These are phyloP conservation scores for Ophioderma brevispina DNA, from an alignment of 35 echinoderm and acorn worm species.

Conservation along the genomic window DNA sequence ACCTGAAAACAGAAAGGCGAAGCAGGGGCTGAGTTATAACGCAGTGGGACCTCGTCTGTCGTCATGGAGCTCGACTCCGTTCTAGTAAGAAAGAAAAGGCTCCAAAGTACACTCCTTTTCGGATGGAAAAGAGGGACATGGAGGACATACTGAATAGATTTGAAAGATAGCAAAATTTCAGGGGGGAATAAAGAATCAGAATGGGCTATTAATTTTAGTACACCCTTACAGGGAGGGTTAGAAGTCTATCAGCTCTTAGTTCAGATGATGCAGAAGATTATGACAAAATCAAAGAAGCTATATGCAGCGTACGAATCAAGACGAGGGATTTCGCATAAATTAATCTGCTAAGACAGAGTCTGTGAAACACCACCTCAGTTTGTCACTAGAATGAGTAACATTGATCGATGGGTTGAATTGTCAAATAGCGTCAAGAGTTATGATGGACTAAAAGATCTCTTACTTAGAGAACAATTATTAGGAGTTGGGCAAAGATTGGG, in stretches of 20 bases:
- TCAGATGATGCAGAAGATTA: not conserved
- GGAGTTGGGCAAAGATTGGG: not conserved
- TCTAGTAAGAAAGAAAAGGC: not conserved
- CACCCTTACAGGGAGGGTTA: not conserved
- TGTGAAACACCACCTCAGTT: not conserved
- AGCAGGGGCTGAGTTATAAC: too few species aligned
- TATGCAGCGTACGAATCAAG: not conserved
- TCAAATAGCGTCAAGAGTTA: not conserved
- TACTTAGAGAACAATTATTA: not conserved
- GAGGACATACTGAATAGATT: not conserved
- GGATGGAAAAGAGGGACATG: not conserved
- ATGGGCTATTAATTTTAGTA: not conserved
- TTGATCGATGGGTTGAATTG: not conserved
- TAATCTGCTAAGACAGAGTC: not conserved
- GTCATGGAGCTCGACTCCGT: not conserved
- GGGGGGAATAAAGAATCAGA: not conserved
- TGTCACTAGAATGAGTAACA: not conserved
- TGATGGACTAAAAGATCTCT: not conserved
- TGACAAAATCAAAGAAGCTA: not conserved
- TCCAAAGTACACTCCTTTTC: not conserved
- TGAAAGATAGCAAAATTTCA: not conserved
- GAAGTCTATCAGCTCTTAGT: not conserved
- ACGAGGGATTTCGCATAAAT: not conserved
- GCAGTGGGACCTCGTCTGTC: not conserved
- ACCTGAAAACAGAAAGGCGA: too few species aligned